A percentile compares a stretch with the other conserved stretches of the same genome.
These are phyloP conservation scores for Menidia beryllina DNA, from an alignment of 2,113 vertebrate species.

Conservation along the genomic window DNA sequence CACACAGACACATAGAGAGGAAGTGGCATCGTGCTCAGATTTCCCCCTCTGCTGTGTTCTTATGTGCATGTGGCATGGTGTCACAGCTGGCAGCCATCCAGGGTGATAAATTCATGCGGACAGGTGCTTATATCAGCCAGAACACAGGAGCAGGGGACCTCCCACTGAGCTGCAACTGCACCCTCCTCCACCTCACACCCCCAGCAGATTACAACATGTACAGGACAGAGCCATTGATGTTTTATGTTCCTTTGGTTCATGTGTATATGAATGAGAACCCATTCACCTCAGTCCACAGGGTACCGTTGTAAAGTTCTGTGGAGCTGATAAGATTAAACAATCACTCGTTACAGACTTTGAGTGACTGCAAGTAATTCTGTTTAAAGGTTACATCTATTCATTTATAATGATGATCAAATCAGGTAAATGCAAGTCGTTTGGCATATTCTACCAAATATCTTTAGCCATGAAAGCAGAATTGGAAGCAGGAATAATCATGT, in stretches of 20 bases:
- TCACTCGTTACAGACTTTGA: slow-evolving; percentile 7
- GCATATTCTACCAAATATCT: neutral
- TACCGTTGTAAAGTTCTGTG: slow-evolving; percentile 20
- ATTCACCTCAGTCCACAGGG: slow-evolving; percentile 35
- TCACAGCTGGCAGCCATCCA: slow-evolving; percentile 43
- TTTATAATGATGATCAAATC: neutral
- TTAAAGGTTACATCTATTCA: neutral
- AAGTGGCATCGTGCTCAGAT: slow-evolving; percentile 47
- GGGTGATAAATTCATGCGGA: slow-evolving; percentile 56
- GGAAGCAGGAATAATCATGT: no score
- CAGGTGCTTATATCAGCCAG: slow-evolving; percentile 71
- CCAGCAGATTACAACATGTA: slow-evolving; percentile 55
- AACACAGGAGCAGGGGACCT: slow-evolving; percentile 48
- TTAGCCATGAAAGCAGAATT: neutral
- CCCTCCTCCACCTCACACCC: slow-evolving; percentile 17
- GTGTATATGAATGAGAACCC: slow-evolving; percentile 66
- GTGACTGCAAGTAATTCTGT: neutral
- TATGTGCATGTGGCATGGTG: slow-evolving; percentile 24
- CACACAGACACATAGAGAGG: slow-evolving; percentile 38
- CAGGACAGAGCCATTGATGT: slow-evolving; percentile 64
- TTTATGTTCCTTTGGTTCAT: slow-evolving; percentile 67
- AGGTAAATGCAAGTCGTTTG: neutral
- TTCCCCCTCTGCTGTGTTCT: slow-evolving; percentile 41
- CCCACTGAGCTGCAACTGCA: slow-evolving; percentile 44
- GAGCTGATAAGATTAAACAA: no score